Conservation (phyloP, 2,888 invertebrate species). For the Melanostoma scalare region DNA sequence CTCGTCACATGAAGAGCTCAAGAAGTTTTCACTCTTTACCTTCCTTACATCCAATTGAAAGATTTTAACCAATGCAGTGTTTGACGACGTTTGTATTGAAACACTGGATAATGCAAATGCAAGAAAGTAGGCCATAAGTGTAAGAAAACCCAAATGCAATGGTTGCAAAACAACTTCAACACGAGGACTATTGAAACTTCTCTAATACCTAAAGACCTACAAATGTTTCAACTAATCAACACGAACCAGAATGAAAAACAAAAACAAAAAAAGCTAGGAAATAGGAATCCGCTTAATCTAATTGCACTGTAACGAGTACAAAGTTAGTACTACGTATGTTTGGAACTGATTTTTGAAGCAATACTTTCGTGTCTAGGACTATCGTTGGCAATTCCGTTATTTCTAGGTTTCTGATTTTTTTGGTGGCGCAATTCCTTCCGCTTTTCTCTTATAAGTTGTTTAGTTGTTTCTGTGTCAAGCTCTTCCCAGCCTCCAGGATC, state of each 20-base stretch:
- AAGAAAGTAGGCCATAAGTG: too few relatives aligned
- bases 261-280: constrained; percentile 12
- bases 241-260: not conserved
- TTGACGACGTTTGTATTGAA: too few relatives aligned
- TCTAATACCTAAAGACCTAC: not conserved
- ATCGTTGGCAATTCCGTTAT: constrained; percentile 61
- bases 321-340: constrained; percentile 48
- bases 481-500: constrained; percentile 83
- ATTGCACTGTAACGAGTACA: constrained; percentile 15
- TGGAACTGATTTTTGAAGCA: constrained; percentile 46
- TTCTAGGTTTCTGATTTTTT: constrained; percentile 73
- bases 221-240: not conserved
- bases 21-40: too few relatives aligned
- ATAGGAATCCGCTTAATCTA: constrained; percentile 20
- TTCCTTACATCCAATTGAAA: too few relatives aligned
- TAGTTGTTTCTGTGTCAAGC: constrained; percentile 80
- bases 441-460: constrained; percentile 81
- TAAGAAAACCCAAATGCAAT: too few relatives aligned
- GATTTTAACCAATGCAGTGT: too few relatives aligned
- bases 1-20: too few relatives aligned
- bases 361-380: constrained; percentile 63
- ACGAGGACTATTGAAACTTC: too few relatives aligned
- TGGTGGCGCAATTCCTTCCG: constrained; percentile 80
- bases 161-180: too few relatives aligned
- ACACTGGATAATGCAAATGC: too few relatives aligned